Conservation (phyloP, 37 sponge, comb jelly and placozoan genomes). For the Axinella damicornis region DNA sequence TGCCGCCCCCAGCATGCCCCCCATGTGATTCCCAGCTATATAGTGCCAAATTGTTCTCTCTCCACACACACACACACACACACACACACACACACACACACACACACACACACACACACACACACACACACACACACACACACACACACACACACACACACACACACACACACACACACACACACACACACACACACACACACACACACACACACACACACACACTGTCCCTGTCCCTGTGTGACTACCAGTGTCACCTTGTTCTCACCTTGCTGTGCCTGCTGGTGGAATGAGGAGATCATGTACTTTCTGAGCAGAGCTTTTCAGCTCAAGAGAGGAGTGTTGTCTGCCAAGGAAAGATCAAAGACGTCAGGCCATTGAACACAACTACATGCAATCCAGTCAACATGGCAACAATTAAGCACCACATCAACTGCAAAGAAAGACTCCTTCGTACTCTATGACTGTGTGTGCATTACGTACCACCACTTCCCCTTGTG, state of each 20-base stretch:
- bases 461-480: background rate
- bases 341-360: background rate
- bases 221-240: too few species aligned
- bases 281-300: conserved; percentile 69
- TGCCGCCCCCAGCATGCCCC: too few species aligned
- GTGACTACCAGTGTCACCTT: too few species aligned
- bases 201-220: background rate
- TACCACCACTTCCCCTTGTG: too few species aligned
- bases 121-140: background rate
- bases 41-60: too few species aligned
- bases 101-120: background rate
- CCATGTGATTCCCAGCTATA: too few species aligned
- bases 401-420: background rate
- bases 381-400: background rate
- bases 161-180: background rate
- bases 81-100: background rate
- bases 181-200: background rate
- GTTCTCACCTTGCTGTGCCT: conserved; percentile 56
- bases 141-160: too few species aligned
- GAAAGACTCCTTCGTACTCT: background rate
- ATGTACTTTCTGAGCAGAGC: conserved; percentile 57
- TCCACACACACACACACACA: conserved; percentile 6
- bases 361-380: too few species aligned
- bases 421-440: background rate
- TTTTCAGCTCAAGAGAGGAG: conserved; percentile 39